Percentiles rank a stretch among this genome's conserved stretches.
These are phyloP conservation scores for Cryptocephalus moraei DNA, from an alignment of 2,888 invertebrate species.

Conservation along the genomic window DNA sequence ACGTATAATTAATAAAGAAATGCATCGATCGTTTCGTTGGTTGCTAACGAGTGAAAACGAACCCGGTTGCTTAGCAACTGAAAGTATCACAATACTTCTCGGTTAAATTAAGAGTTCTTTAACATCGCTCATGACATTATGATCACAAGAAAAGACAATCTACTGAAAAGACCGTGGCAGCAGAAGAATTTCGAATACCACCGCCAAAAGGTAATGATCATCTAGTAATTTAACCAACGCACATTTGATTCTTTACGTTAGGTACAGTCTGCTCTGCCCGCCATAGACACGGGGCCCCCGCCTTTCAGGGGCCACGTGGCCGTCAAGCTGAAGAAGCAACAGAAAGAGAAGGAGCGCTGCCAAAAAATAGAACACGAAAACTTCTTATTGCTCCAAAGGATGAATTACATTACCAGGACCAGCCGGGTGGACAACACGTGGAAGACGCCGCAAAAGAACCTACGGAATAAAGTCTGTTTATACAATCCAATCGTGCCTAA, in stretches of 20 bases:
- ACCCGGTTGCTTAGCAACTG: too few relatives aligned
- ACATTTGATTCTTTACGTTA: slow-evolving; percentile 18
- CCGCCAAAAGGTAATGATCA: slow-evolving; percentile 46
- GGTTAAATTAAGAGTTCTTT: too few relatives aligned
- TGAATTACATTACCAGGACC: slow-evolving; percentile 54
- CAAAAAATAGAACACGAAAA: slow-evolving; percentile 57
- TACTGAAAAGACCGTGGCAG: slow-evolving; percentile 61
- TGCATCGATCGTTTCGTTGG: too few relatives aligned
- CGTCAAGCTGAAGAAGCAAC: slow-evolving; percentile 57
- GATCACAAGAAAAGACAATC: slow-evolving; percentile 62
- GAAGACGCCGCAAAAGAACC: slow-evolving; percentile 52
- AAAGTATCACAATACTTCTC: too few relatives aligned
- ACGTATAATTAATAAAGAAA: too few relatives aligned
- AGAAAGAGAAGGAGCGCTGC: slow-evolving; percentile 57
- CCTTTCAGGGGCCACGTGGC: slow-evolving; percentile 53
- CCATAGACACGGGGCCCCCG: slow-evolving; percentile 57
- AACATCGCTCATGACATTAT: slow-evolving; percentile 30
- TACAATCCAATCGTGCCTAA: slow-evolving; percentile 16
- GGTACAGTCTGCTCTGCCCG: slow-evolving; percentile 56
- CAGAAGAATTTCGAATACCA: slow-evolving; percentile 59
- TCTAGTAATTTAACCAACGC: not conserved
- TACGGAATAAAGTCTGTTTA: slow-evolving; percentile 16
- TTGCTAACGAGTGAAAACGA: too few relatives aligned
- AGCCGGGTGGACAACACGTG: slow-evolving; percentile 60
- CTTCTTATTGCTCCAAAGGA: slow-evolving; percentile 54